Percentiles rank a stretch among this genome's conserved stretches.
Conservation (phyloP, 2,797 vertebrate species). For the Brachymystax lenok region DNA sequence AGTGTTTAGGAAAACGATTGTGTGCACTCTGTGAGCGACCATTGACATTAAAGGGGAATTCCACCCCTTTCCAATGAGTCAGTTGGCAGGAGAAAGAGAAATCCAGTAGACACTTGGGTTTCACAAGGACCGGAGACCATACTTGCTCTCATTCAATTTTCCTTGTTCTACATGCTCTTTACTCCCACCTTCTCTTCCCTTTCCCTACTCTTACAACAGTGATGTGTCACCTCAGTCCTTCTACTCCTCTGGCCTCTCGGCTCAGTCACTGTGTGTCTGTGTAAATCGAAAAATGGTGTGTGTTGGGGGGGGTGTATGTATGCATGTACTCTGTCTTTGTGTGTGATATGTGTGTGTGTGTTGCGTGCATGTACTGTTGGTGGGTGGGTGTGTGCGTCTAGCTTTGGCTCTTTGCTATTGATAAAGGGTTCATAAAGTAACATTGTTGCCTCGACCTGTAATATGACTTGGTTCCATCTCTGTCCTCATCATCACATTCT, state of each 20-base stretch:
- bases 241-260: too few relatives aligned
- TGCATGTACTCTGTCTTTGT: not conserved
- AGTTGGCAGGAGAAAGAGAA: too few relatives aligned
- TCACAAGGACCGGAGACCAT: too few relatives aligned
- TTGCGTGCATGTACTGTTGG: constrained; percentile 2
- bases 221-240: too few relatives aligned
- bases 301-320: not conserved
- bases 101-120: too few relatives aligned
- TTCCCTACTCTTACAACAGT: not conserved
- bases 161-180: not conserved
- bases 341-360: not conserved
- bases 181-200: not conserved
- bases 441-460: not conserved
- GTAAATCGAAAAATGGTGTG: constrained; percentile 7
- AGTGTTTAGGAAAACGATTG: too few relatives aligned
- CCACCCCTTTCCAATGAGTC: too few relatives aligned
- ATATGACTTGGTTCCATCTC: not conserved
- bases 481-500: constrained; percentile 45
- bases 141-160: too few relatives aligned
- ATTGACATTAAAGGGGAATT: too few relatives aligned
- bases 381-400: not conserved
- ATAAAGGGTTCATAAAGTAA: too few relatives aligned
- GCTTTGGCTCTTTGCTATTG: not conserved
- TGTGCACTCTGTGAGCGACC: too few relatives aligned
- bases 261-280: not conserved